Evolutionary conservation across 2,888 invertebrate species (phyloP).

Genomic region (Enchytraeus crypticus): DNA sequence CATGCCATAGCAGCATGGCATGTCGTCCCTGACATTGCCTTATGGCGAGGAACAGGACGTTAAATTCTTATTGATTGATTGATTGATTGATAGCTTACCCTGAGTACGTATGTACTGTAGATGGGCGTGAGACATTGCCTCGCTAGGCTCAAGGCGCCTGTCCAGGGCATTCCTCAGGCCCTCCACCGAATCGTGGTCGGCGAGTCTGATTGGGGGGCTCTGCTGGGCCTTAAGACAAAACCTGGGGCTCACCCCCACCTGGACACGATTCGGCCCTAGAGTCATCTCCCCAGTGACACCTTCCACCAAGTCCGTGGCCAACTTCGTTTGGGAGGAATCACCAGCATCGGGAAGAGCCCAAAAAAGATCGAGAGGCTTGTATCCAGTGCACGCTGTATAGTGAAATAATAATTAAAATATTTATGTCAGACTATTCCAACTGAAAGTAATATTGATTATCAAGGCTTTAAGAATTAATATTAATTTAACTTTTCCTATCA

Average conservation of each 20-base stretch:
- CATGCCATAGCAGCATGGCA: no score
- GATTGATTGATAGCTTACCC: no score
- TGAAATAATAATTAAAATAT: no score
- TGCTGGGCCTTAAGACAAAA: not conserved
- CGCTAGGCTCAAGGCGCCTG: not conserved
- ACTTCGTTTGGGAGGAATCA: not conserved
- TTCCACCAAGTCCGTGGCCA: not conserved
- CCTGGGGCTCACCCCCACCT: conserved; percentile 6
- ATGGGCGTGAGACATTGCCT: not conserved
- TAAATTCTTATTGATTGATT: no score
- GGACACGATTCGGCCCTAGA: not conserved
- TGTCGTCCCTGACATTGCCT: no score
- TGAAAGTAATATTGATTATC: no score
- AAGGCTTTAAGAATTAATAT: no score
- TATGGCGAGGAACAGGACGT: no score
- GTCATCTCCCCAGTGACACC: not conserved
- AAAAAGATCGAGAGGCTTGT: not conserved
- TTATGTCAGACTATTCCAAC: no score
- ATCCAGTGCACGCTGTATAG: not conserved
- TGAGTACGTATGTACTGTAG: not conserved
- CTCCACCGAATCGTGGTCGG: conserved; percentile 1
- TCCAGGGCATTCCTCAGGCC: not conserved
- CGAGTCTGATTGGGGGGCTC: not conserved
- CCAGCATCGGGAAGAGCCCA: conserved; percentile 6
- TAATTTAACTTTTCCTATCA: no score